phyloP scores from a whole-genome alignment of 2,113 vertebrate genomes.

The Misgurnus mizolepis region DNA sequence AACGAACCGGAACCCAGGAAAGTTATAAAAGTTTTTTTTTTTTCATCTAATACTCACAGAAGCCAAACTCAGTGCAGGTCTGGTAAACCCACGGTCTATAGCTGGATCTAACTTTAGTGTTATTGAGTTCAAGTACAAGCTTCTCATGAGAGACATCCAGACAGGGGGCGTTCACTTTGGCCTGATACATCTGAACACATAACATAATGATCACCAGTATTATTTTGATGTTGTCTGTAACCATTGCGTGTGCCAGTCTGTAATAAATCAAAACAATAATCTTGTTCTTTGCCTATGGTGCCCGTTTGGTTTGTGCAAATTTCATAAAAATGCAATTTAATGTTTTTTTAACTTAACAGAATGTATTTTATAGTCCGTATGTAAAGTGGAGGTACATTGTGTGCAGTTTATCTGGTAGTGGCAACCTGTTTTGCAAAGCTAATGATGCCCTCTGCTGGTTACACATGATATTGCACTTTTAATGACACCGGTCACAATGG shows the following conservation, averaged over 20 bases:
- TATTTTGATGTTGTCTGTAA: neutral
- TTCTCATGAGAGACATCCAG: slow-evolving; percentile 70
- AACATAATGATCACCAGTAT: neutral
- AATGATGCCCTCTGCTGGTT: slow-evolving; percentile 30
- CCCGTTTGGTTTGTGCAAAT: too few species aligned
- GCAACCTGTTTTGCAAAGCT: neutral
- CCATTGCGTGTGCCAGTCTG: neutral
- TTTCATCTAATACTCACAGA: slow-evolving; percentile 72
- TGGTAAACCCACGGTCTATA: slow-evolving; percentile 84
- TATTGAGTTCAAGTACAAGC: slow-evolving; percentile 65
- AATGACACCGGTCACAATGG: neutral
- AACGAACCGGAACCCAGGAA: too few species aligned
- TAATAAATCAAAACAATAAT: too few species aligned
- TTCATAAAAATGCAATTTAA: neutral
- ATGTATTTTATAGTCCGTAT: neutral
- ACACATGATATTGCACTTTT: neutral
- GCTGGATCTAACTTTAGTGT: slow-evolving; percentile 53
- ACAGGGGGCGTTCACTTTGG: slow-evolving; percentile 62
- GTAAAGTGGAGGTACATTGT: neutral
- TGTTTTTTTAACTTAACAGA: neutral
- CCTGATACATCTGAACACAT: slow-evolving; percentile 65
- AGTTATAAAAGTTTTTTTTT: too few species aligned
- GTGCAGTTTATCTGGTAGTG: neutral
- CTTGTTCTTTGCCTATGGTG: too few species aligned
- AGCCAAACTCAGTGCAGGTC: slow-evolving; percentile 86